These are phyloP conservation scores for Notechis scutatus DNA, from an alignment of 2,113 vertebrate genomes.

Conservation along the genomic window DNA sequence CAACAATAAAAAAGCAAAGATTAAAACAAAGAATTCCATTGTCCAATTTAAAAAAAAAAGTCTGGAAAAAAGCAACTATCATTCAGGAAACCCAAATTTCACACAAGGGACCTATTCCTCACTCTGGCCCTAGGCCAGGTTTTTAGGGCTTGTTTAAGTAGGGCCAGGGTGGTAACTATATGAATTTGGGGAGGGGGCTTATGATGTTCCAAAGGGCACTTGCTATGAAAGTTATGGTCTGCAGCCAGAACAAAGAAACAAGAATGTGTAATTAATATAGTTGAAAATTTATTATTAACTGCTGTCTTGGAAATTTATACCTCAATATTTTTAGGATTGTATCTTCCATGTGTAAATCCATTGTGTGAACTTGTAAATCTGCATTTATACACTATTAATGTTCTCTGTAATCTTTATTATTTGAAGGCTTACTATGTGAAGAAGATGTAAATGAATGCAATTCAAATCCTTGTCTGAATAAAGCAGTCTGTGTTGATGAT, in stretches of 20 bases:
- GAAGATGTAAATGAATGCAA: constrained; percentile 87
- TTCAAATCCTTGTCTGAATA: constrained; percentile 87
- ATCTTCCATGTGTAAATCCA: background rate
- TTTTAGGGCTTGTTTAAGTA: background rate
- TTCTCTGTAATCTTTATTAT: constrained; percentile 36
- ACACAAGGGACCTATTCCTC: background rate
- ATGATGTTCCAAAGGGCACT: background rate
- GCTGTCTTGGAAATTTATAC: background rate
- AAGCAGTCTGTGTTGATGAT: constrained; percentile 83
- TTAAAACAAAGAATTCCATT: background rate
- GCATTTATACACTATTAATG: background rate
- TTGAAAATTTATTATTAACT: background rate
- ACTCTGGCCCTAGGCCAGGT: background rate
- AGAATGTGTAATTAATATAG: background rate
- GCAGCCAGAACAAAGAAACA: background rate
- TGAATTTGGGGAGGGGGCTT: background rate
- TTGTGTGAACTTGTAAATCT: background rate
- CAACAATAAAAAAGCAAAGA: background rate
- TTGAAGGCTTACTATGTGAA: constrained; percentile 84
- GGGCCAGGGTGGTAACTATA: background rate
- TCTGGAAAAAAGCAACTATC: background rate
- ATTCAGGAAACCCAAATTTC: background rate
- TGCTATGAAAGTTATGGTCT: background rate
- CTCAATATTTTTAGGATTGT: background rate
- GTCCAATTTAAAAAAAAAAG: background rate